Base-by-base conservation (phyloP, 2,888 invertebrate species). In the Acronicta alni region DNA sequence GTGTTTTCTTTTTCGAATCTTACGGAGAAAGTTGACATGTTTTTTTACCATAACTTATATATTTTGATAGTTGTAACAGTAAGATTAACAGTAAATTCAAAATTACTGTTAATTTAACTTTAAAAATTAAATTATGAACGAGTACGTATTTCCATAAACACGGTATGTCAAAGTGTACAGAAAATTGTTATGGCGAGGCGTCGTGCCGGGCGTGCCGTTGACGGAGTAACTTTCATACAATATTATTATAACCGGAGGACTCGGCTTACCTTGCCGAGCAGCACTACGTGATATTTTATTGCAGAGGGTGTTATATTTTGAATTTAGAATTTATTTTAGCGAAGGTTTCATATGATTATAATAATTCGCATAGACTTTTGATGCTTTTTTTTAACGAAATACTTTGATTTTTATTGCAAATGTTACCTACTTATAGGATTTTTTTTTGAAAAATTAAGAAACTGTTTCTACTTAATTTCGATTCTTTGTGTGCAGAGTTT, bases 171-270 rank as follows among this genome's bases (percentile, higher is more conserved):
- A 75, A 76, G 69, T 62, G 65, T 72, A 69, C 72, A 77, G 79
- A 78, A 81, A 83, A 80, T 81, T 80, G 74, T 77, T 74, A 72
- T 60, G 58, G 56, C 62, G 64, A 58, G 49, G 64, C 69, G 51
- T 64, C 75, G 69, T 77, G 53, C 80, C 76, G 47, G 61, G 69
- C 59, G 44, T 55, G 51, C 72, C 72, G 38, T 47, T 43, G 55
- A 57, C 63, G 57, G 60, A 72, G 73, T 77, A 76, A 80, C 79
- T 81, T 81, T 80, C 67, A 75, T 76, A 78, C 78, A 82, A 76
- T 80, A 79, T 82, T 76, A 73, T 81, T 74, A 73, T 76, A 61
- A 66, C 63, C 32, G 42, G 42, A 62, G 64, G 45, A 57, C 63
- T 59, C 55, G 67, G 71, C 70, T 70, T 76, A 74, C 78, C 78